A percentile compares a stretch with the other conserved stretches of the same genome.
Conservation (phyloP, 2,888 invertebrate genomes). For the Sclerodermus sp. region DNA sequence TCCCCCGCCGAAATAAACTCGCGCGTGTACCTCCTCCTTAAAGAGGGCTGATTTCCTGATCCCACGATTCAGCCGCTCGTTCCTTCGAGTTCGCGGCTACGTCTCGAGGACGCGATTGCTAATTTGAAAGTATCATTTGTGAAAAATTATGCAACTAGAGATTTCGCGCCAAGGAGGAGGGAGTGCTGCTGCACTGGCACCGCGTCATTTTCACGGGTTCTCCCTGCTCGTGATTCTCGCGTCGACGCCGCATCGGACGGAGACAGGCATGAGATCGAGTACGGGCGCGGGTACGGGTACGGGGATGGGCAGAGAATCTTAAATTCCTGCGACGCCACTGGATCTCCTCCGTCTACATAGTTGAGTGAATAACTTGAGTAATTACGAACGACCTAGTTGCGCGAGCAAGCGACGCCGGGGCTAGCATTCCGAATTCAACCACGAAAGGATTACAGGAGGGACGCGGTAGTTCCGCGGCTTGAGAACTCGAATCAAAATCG, state of each 20-base stretch:
- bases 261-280: not conserved
- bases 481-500: too few relatives aligned
- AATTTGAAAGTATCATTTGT: not conserved
- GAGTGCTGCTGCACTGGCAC: too few relatives aligned
- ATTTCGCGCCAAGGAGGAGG: too few relatives aligned
- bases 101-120: not conserved
- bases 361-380: constrained; percentile 44
- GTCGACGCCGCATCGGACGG: too few relatives aligned
- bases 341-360: constrained; percentile 27
- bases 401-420: constrained; percentile 2
- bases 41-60: not conserved
- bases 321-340: constrained; percentile 28
- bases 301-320: constrained; percentile 27
- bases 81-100: not conserved
- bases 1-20: not conserved
- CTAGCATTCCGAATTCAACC: constrained; percentile 24
- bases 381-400: constrained; percentile 43
- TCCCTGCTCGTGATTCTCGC: too few relatives aligned
- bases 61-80: too few relatives aligned
- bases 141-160: too few relatives aligned
- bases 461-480: not conserved
- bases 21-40: not conserved
- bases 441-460: not conserved
- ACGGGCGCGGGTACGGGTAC: not conserved
- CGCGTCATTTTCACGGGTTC: not conserved